Conservation (phyloP, 2,888 invertebrate species). For the Ferdinandea cuprea region DNA sequence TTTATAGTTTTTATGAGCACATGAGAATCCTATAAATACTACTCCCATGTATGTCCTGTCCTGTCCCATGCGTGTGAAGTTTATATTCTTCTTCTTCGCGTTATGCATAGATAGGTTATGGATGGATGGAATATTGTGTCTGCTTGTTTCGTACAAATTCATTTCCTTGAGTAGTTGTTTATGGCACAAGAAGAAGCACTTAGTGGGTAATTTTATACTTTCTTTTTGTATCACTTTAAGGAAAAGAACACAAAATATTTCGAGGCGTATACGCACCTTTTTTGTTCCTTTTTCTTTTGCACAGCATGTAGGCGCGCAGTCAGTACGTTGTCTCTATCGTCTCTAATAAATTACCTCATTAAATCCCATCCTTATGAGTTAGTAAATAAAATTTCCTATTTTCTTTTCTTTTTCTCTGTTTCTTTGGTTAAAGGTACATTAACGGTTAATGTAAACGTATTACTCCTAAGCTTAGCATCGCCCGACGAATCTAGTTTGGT, state of each 20-base stretch:
- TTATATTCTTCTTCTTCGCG: neutral
- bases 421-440: constrained; percentile 90
- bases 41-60: neutral
- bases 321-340: constrained; percentile 37
- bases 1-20: neutral
- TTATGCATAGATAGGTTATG: no score
- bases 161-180: neutral
- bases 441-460: constrained; percentile 96
- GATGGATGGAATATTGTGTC: neutral
- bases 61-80: constrained; percentile 12
- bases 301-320: constrained; percentile 48
- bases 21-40: constrained; percentile 7
- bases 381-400: constrained; percentile 52
- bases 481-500: constrained; percentile 98
- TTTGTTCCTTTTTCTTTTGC: constrained; percentile 36
- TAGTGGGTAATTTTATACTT: constrained; percentile 1
- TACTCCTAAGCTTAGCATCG: constrained; percentile 96
- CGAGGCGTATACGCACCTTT: constrained; percentile 62
- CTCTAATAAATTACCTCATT: constrained; percentile 64
- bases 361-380: constrained; percentile 55
- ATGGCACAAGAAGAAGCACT: neutral
- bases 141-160: neutral
- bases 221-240: neutral
- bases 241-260: neutral
- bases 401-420: constrained; percentile 75